Percentiles rank a stretch among this genome's conserved stretches.
These are phyloP conservation scores for Threskiornis aethiopicus DNA, from an alignment of 2,797 vertebrate genomes.

Conservation along the genomic window DNA sequence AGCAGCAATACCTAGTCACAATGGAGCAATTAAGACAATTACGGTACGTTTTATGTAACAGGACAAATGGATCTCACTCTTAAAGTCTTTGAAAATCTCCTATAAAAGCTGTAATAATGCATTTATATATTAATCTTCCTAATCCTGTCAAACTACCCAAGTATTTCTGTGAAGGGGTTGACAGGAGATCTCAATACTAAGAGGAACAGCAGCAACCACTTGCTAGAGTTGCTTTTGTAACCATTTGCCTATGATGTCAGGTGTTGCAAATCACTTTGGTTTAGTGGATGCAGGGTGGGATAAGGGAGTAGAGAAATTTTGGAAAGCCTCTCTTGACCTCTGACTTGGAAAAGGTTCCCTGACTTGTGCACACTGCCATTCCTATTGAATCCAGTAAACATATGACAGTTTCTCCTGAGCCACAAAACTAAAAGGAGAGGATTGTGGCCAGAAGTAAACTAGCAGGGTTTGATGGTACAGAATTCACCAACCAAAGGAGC, in stretches of 20 bases:
- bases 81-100: slow-evolving; percentile 72
- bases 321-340: background rate
- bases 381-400: background rate
- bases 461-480: background rate
- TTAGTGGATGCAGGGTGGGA: background rate
- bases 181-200: background rate
- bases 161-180: slow-evolving; percentile 11
- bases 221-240: background rate
- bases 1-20: slow-evolving; percentile 50
- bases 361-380: background rate
- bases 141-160: slow-evolving; percentile 75
- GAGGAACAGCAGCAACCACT: background rate
- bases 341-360: background rate
- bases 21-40: slow-evolving; percentile 75
- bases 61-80: slow-evolving; percentile 66
- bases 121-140: slow-evolving; percentile 77
- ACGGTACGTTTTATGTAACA: slow-evolving; percentile 67
- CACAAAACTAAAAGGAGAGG: background rate
- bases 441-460: background rate
- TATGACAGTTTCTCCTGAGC: background rate
- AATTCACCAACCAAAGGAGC: background rate
- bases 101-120: slow-evolving; percentile 72
- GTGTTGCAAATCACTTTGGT: background rate
- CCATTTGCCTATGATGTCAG: background rate
- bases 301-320: background rate